Evolutionary conservation across 2,113 vertebrate genomes (phyloP).

Genomic region (Epinephelus moara): DNA sequence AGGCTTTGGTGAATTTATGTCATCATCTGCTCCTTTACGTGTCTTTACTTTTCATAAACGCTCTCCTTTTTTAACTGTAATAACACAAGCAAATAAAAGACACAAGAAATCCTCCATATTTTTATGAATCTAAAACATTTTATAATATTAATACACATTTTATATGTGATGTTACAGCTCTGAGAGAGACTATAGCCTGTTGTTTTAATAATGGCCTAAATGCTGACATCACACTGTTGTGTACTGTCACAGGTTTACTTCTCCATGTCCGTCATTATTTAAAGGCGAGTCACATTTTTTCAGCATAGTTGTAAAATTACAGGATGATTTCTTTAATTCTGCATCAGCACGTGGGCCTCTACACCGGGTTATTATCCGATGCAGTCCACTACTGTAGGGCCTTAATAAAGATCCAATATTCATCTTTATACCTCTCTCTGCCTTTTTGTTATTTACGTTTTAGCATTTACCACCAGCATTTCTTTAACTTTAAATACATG

Average conservation of each 20-base stretch:
- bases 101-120: background rate
- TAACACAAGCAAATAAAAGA: conserved; percentile 1
- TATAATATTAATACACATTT: background rate
- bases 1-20: background rate
- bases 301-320: background rate
- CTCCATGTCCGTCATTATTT: background rate
- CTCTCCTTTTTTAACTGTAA: background rate
- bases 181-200: background rate
- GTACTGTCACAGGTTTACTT: rapidly evolving
- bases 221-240: too few relatives aligned
- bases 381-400: too few relatives aligned
- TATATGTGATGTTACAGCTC: background rate
- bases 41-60: background rate
- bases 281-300: background rate
- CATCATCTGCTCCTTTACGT: background rate
- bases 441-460: background rate
- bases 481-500: background rate
- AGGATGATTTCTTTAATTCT: background rate
- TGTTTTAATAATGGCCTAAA: background rate
- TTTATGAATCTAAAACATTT: background rate
- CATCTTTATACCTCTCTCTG: rapidly evolving
- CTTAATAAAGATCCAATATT: background rate
- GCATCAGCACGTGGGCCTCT: background rate
- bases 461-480: rapidly evolving
- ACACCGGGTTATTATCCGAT: background rate